Conservation (phyloP, 2,888 invertebrate species). For the Tetheella fluctuosa region DNA sequence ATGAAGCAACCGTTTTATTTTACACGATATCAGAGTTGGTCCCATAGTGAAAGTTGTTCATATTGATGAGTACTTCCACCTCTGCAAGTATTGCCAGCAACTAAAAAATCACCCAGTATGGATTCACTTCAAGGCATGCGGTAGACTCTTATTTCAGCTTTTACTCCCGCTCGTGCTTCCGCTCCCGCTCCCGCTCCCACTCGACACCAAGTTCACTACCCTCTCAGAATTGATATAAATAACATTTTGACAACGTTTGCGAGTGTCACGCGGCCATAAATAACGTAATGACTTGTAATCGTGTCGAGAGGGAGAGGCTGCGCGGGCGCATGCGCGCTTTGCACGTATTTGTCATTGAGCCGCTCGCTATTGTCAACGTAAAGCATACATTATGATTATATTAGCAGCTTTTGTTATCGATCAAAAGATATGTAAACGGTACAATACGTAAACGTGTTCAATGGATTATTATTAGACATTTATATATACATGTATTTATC, state of each 20-base stretch:
- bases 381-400: constrained; percentile 2
- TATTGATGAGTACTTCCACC: too few relatives aligned
- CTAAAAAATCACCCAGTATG: too few relatives aligned
- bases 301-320: constrained; percentile 3
- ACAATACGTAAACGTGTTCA: background rate
- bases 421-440: background rate
- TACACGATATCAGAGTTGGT: too few relatives aligned
- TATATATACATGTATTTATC: background rate
- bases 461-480: background rate
- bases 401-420: constrained; percentile 1
- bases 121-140: too few relatives aligned
- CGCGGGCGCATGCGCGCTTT: background rate
- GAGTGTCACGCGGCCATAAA: constrained; percentile 49
- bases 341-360: background rate
- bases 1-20: too few relatives aligned
- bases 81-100: too few relatives aligned
- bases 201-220: constrained; percentile 12
- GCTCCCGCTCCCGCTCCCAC: background rate
- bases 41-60: too few relatives aligned
- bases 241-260: constrained; percentile 60
- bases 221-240: constrained; percentile 60
- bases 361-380: background rate
- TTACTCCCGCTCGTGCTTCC: background rate
- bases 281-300: constrained; percentile 44
- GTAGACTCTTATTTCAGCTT: too few relatives aligned